Evolutionary conservation across 2,797 vertebrate species (phyloP), one percentile per base, ranked within the genome.

Genomic region (Smutsia temminckii): DNA sequence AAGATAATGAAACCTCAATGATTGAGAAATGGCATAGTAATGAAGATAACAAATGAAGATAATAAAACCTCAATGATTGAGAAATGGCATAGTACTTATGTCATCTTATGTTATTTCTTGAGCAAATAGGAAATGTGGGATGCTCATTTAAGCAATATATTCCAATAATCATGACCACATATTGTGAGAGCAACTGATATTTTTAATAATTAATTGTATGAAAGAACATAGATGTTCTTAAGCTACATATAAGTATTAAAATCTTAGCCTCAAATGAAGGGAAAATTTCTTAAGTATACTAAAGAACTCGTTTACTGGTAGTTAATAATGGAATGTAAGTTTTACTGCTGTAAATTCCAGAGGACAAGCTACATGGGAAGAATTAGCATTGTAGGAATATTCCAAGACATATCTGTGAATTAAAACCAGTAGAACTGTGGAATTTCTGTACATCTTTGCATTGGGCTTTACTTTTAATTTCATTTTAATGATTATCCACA

Each of bases 1-100:
- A 91, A 79, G 49, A 84, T 69, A 69, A 83, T 46, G 37, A 95
- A 87, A 75, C 0, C 7, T 66, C 40, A 51, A 29, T 74, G 46
- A 57, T 10, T 77, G n/a, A 94, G 88, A 94, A 92, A 66, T 59
- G 6, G 17, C 40, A 66, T 23, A 51, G 6, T 72, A 40, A 74
- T 88, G n/a, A 88, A 71, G 53, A 78, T 59, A 66, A 83, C 34
- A 37, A 93, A 83, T 79, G 42, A 91, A 79, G 49, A 85, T 69
- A 69, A 84, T 49, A 46, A 95, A 87, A 77, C 0, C 8, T 68
- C 42, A 42, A 29, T 74, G 46, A 57, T 6, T 77, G 29, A 94
- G 88, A 77, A 94, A 63, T 57, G 8, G 13, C 14, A 55, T 20
- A 61, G 5, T 63, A 85, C 85, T 93, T 81, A 63, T 55, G 25